Evolutionary conservation across 2,888 invertebrate genomes (phyloP), one percentile per base, ranked within the genome.

Genomic region (Tricholauxania praeusta): DNA sequence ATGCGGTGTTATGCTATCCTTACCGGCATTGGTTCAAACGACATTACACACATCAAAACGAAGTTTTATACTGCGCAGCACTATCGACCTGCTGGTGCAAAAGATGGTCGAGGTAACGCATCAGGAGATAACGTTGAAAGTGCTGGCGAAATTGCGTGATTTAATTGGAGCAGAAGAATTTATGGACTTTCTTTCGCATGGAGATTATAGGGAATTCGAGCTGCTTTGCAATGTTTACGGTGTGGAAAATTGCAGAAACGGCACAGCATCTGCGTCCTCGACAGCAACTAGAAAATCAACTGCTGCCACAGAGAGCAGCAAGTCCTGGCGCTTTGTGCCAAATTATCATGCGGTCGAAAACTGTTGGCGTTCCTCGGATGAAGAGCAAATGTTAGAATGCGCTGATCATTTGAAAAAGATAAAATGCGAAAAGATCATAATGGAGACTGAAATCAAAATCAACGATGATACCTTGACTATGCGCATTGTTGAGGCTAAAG

Each of bases 381-480:
- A 80, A 22, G 79, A 79, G 1, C 80, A 77, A 32, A 75, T 81
- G 12, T 74, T 78, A 3, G 87, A 83, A 83, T 84, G 76, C 85
- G 87, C 76, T 87, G 77, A 82, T 3, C 90, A 89, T 77, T 8
- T 22, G 51, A 51, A 51, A 22, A 6, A 10, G 7, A 15, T 22
- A 22, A 64, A 64, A 14, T 17, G 63, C 15, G 70, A 70, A 14
- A 70, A 70, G 47, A 91, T 95, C 0, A 93, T 95, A 63, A 89
- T 95, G 80, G 95, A 95, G 87, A 94, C 94, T 1, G 94, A 95
- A 88, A 94, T 95, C 39, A 92, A 94, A 81, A 92, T 95, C 77
- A 92, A 93, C 82, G 92, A 94, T 15, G 93, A 94, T 75, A 93
- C 94, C 0, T 92, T 95, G 51, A 95, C 94, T 0, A 94, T 95